Evolutionary conservation across 1,140 invertebrate genomes (phyloP).

Genomic region (Diabrotica virgifera): DNA sequence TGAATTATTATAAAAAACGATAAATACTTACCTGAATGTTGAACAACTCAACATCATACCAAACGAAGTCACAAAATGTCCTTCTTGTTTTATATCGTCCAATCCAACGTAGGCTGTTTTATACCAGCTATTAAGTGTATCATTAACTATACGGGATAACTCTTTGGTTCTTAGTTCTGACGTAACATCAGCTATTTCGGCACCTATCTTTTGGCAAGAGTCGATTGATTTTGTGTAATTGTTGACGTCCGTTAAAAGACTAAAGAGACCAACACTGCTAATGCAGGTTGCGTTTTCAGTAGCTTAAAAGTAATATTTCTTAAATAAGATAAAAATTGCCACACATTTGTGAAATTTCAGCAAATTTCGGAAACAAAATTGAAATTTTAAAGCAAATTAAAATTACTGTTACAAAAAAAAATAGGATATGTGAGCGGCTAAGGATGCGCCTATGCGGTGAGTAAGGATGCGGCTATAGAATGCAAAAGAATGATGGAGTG

Average conservation of each 20-base stretch:
- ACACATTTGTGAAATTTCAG: too few species aligned
- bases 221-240: conserved; percentile 57
- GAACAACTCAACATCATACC: conserved; percentile 57
- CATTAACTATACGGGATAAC: conserved; percentile 48
- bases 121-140: conserved; percentile 31
- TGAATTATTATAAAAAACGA: not conserved
- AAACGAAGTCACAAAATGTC: conserved; percentile 49
- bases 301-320: conserved; percentile 39
- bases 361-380: too few species aligned
- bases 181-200: conserved; percentile 56
- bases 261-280: conserved; percentile 59
- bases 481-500: too few species aligned
- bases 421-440: conserved; percentile 1
- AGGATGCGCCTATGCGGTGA: too few species aligned
- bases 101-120: conserved; percentile 57
- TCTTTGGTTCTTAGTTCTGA: conserved; percentile 57
- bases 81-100: conserved; percentile 48
- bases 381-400: too few species aligned
- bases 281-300: conserved; percentile 55
- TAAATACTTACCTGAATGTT: conserved; percentile 44
- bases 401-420: too few species aligned
- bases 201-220: conserved; percentile 54
- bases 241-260: conserved; percentile 47
- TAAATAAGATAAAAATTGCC: too few species aligned
- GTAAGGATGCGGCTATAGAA: too few species aligned